Evolutionary conservation across 2,797 vertebrate genomes (phyloP).

Genomic region (Hephaestus fuliginosus): DNA sequence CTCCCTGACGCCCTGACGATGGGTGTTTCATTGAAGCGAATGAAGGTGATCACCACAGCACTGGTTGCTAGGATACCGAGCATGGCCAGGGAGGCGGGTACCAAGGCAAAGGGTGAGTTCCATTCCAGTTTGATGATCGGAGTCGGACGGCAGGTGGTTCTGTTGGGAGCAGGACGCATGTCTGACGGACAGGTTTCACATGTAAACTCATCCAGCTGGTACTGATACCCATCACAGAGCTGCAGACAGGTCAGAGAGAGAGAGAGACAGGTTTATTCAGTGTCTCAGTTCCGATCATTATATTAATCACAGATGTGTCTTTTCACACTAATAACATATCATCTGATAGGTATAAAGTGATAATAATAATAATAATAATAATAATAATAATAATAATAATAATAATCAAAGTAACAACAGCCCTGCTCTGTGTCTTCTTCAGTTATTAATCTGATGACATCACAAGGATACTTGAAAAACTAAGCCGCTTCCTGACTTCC

Average conservation of each 20-base stretch:
- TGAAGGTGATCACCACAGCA: constrained; percentile 86
- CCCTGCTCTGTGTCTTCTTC: too few relatives aligned
- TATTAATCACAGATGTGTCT: too few relatives aligned
- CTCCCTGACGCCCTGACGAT: constrained; percentile 92
- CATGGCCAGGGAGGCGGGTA: constrained; percentile 89
- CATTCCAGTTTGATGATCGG: constrained; percentile 92
- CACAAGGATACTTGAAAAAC: neutral
- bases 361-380: too few relatives aligned
- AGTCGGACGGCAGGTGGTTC: constrained; percentile 88
- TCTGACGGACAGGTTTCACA: constrained; percentile 90
- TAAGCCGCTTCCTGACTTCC: too few relatives aligned
- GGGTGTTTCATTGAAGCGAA: constrained; percentile 91
- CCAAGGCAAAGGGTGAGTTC: constrained; percentile 90
- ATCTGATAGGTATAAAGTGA: too few relatives aligned
- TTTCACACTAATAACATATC: too few relatives aligned
- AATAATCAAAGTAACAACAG: too few relatives aligned
- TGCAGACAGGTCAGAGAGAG: constrained; percentile 26
- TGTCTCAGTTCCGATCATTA: too few relatives aligned
- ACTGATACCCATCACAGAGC: constrained; percentile 92
- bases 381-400: too few relatives aligned
- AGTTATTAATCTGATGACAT: neutral
- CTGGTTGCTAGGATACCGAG: constrained; percentile 89
- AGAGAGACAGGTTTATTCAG: neutral
- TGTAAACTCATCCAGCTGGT: constrained; percentile 88
- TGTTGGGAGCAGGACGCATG: constrained; percentile 88